Conservation (phyloP, 2,888 invertebrate species). For the Ditylenchus weischeri region DNA sequence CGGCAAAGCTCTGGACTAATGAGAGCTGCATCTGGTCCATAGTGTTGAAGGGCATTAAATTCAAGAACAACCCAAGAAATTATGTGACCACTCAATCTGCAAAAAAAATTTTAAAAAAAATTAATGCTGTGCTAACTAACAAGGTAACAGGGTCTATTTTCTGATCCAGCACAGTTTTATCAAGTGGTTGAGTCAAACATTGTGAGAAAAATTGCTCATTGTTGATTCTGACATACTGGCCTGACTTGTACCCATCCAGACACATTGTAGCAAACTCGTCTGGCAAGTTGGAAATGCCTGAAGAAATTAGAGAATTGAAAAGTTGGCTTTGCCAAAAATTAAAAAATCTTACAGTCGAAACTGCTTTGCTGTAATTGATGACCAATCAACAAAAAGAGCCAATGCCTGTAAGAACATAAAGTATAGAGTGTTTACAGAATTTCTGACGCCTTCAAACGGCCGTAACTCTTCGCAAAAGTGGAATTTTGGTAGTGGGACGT, state of each 20-base stretch:
- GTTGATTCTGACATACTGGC: constrained; percentile 20
- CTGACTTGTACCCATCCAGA: constrained; percentile 19
- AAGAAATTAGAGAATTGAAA: constrained; percentile 9
- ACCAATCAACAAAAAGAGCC: constrained; percentile 74
- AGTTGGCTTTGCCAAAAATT: background rate
- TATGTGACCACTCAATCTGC: constrained; percentile 3
- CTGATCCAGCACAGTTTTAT: constrained; percentile 10
- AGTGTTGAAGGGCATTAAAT: constrained; percentile 19
- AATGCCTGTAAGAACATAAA: constrained; percentile 64
- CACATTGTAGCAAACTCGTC: constrained; percentile 21
- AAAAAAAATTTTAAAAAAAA: too few species aligned
- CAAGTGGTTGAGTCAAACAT: constrained; percentile 22
- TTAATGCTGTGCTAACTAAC: background rate
- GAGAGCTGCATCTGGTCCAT: constrained; percentile 15
- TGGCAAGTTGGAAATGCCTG: constrained; percentile 15
- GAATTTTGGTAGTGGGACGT: too few species aligned
- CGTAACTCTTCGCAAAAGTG: too few species aligned
- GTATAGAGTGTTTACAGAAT: too few species aligned
- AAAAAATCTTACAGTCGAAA: background rate
- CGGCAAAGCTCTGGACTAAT: constrained; percentile 21
- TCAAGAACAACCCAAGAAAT: constrained; percentile 16
- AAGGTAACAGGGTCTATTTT: constrained; percentile 22
- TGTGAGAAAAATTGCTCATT: constrained; percentile 15
- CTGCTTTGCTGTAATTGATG: background rate
- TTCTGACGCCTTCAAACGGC: too few species aligned